Evolutionary conservation across 2,797 vertebrate species (phyloP).

Genomic region (Microctenopoma steveboyesi): DNA sequence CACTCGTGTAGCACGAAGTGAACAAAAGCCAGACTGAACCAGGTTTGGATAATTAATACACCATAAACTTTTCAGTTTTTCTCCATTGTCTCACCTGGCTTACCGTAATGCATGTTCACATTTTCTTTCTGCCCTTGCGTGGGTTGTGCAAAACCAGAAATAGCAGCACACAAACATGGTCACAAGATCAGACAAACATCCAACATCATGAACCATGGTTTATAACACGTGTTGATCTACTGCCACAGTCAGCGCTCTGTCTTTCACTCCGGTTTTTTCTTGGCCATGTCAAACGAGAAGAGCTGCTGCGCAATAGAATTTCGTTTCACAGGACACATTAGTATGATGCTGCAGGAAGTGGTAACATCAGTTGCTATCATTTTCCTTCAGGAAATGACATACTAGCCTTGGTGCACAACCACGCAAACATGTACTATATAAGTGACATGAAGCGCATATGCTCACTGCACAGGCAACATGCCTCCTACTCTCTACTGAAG

Average conservation of each 20-base stretch:
- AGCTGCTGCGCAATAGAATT: not conserved
- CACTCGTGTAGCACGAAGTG: not conserved
- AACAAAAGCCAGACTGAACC: not conserved
- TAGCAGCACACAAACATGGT: not conserved
- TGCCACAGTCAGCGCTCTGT: slow-evolving; percentile 3
- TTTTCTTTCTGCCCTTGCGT: not conserved
- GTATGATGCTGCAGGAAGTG: slow-evolving; percentile 74
- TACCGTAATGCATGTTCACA: not conserved
- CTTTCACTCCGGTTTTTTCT: too few relatives aligned
- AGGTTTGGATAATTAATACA: not conserved
- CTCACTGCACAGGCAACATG: not conserved
- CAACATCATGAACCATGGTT: not conserved
- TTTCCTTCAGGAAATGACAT: slow-evolving; percentile 81
- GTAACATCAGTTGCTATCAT: slow-evolving; percentile 65
- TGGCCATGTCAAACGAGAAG: slow-evolving; percentile 1
- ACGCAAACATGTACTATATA: slow-evolving; percentile 6
- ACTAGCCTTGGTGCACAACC: slow-evolving; percentile 24
- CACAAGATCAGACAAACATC: too few relatives aligned
- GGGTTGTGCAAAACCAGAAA: not conserved
- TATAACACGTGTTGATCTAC: not conserved
- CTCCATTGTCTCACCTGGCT: not conserved
- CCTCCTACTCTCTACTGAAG: not conserved
- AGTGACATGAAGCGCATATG: slow-evolving; percentile 18
- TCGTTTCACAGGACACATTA: slow-evolving; percentile 58
- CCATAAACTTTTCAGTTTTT: not conserved